Evolutionary conservation across 2,797 vertebrate genomes (phyloP), one percentile per base, ranked within the genome.

Genomic region (Synanceia verrucosa): DNA sequence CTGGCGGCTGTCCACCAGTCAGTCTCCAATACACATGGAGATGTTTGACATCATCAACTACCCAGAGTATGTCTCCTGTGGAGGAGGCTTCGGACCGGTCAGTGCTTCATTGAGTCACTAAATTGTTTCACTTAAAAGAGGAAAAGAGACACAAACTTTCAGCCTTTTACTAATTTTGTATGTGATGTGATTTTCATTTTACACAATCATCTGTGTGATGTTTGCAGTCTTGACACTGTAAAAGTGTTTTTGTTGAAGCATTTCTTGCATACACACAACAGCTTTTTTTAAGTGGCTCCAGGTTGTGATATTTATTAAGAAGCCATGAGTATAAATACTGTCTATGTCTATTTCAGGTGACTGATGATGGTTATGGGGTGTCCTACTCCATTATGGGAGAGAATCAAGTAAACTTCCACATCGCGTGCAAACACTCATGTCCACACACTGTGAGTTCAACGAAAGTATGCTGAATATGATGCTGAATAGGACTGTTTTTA

Each of bases 81-180:
- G 97, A 37, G 96, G 96, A 21, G 97, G 96, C 81, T 98, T 98
- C 52, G 97, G 96, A 67, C 97, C 97, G 23, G 96, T 98, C 77
- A 95, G 96, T 37, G 18, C 53, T 57, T 63, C 23, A 39, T 5
- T 64, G 11, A 51, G 33, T 57, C n/a, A 44, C 33, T 6, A 0
- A 39, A 58, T 9, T 16, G 4, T 39, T 39, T 9, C 39, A 43
- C 2, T 10, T 21, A 18, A 3, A 47, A 16, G 19, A 24, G 3
- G 4, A 43, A 59, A 31, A 9, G 44, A 37, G 48, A 56, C 57
- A 26, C 51, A 19, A 29, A 34, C 6, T 1, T n/a, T 29, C 28
- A 6, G 4, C 4, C 7, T 19, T 56, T 31, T 51, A 5, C 8
- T 9, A 12, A 4, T 16, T 26, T 19, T 55, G 29, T 52, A 12